phyloP scores from a whole-genome alignment of 1,140 invertebrate species.

The Argopecten irradians region DNA sequence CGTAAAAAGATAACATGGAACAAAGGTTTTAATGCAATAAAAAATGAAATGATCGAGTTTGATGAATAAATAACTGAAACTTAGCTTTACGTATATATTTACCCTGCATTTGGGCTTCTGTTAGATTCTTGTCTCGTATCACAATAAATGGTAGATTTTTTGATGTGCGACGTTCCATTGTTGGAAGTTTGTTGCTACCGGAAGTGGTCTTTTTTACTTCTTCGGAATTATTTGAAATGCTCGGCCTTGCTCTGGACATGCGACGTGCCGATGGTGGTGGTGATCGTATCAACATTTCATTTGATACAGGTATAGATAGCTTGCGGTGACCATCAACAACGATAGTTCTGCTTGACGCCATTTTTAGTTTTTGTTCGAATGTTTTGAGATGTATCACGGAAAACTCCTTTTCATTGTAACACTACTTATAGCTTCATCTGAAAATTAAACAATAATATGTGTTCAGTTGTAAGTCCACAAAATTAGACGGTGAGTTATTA shows the following conservation, averaged over 20 bases:
- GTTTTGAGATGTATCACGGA: not conserved
- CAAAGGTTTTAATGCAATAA: too few relatives aligned
- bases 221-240: not conserved
- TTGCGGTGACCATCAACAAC: not conserved
- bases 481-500: too few relatives aligned
- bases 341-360: not conserved
- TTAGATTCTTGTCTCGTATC: not conserved
- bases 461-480: too few relatives aligned
- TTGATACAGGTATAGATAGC: not conserved
- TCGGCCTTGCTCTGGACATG: not conserved
- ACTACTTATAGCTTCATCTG: too few relatives aligned
- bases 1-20: too few relatives aligned
- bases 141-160: not conserved
- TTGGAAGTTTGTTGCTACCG: not conserved
- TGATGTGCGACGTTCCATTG: not conserved
- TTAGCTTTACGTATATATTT: not conserved
- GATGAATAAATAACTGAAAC: too few relatives aligned
- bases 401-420: not conserved
- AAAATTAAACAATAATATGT: too few relatives aligned
- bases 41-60: too few relatives aligned
- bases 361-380: not conserved
- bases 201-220: not conserved
- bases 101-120: not conserved
- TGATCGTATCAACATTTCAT: not conserved
- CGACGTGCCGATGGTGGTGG: not conserved